Evolutionary conservation across 1,140 invertebrate species (phyloP).

Genomic region (Pachyrhynchus sulphureomaculatus): DNA sequence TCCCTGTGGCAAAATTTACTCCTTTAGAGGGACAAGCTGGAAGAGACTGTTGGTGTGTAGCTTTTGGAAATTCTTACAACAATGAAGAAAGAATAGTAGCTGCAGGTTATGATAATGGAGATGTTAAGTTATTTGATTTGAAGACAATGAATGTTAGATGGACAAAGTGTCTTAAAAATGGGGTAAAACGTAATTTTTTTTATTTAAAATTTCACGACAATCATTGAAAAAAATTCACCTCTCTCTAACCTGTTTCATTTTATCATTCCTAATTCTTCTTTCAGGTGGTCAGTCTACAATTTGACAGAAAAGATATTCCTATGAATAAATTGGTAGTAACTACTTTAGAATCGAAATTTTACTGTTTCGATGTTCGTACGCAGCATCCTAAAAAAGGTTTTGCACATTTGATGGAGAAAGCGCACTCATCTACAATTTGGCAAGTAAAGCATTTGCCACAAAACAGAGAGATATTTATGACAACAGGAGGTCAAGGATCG

Average conservation of each 20-base stretch:
- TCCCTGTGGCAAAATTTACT: conserved; percentile 84
- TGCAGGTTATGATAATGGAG: conserved; percentile 95
- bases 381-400: conserved; percentile 88
- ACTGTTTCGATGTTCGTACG: conserved; percentile 86
- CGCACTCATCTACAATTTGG: conserved; percentile 82
- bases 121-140: conserved; percentile 95
- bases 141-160: conserved; percentile 79
- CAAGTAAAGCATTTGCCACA: conserved; percentile 84
- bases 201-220: no score
- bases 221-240: not conserved
- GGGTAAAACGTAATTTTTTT: no score
- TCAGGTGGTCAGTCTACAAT: conserved; percentile 84
- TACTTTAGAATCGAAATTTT: conserved; percentile 90
- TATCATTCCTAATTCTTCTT: conserved; percentile 36
- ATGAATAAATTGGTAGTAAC: conserved; percentile 96
- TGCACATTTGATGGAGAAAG: conserved; percentile 72
- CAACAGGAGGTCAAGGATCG: conserved; percentile 84
- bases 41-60: conserved; percentile 85
- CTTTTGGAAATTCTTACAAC: conserved; percentile 87
- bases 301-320: conserved; percentile 89
- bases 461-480: conserved; percentile 92
- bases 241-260: not conserved
- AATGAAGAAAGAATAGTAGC: conserved; percentile 80
- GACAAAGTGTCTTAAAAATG: conserved; percentile 93
- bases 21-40: conserved; percentile 61